Conservation (phyloP, 2,797 vertebrate genomes). For the Acipenser oxyrinchus region DNA sequence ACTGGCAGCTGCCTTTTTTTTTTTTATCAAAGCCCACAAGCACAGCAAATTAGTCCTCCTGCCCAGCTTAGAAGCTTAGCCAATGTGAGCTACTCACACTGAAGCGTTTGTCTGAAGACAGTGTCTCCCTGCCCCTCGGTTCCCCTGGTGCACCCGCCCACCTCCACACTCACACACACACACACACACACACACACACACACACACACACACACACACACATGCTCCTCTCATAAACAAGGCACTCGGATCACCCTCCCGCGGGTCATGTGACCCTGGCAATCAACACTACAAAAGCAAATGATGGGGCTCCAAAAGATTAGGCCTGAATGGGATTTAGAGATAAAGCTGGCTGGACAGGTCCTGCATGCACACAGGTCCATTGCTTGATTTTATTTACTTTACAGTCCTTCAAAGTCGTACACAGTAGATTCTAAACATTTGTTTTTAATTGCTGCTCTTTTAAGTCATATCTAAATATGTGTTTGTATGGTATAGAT, state of each 20-base stretch:
- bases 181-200: constrained; percentile 23
- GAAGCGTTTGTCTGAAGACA: constrained; percentile 54
- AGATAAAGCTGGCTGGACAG: constrained; percentile 13
- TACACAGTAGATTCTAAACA: too few species aligned
- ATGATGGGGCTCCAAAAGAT: constrained; percentile 22
- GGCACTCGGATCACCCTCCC: constrained; percentile 44
- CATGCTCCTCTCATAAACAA: constrained; percentile 58
- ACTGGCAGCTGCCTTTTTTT: constrained; percentile 62
- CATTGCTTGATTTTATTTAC: constrained; percentile 11
- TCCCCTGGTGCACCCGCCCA: constrained; percentile 68
- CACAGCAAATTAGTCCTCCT: constrained; percentile 66
- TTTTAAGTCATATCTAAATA: too few species aligned
- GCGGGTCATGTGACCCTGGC: constrained; percentile 51
- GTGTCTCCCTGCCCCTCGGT: constrained; percentile 57
- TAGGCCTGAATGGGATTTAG: constrained; percentile 17
- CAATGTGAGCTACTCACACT: constrained; percentile 71
- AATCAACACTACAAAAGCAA: constrained; percentile 35
- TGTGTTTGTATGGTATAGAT: too few species aligned
- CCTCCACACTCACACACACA: too few species aligned
- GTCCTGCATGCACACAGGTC: constrained; percentile 1
- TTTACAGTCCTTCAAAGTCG: too few species aligned
- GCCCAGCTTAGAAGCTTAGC: constrained; percentile 68
- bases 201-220: constrained; percentile 30
- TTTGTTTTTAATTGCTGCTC: too few species aligned
- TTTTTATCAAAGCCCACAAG: constrained; percentile 73